Evolutionary conservation across 2,888 invertebrate genomes (phyloP), one percentile per base, ranked within the genome.

Genomic region (Leucania comma): DNA sequence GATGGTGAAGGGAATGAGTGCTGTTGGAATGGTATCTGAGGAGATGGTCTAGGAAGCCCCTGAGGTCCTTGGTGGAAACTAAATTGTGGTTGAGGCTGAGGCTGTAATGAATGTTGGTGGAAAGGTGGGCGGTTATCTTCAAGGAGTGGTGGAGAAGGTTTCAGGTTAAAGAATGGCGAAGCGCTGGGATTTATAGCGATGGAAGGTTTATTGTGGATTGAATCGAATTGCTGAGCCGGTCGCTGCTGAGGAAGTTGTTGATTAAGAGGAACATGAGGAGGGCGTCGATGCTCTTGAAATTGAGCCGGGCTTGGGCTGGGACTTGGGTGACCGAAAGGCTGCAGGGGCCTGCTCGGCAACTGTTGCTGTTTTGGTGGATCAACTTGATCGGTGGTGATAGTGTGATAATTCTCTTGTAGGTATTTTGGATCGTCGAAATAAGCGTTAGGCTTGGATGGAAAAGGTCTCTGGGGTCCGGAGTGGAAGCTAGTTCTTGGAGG

Each of bases 401-500:
- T 96, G 70, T 96, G 96, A 78, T 96, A 96, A 79, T 96, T 96
- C 85, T 96, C 96, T 88, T 96, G 96, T 66, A 96, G 90, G 81
- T 96, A 96, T 88, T 96, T 96, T 2, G 95, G 91, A 86, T 96
- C 96, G 68, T 96, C 96, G 75, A 96, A 96, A 85, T 91, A 96
- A 54, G 89, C 88, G 72, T 95, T 94, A 22, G 91, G 84, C 82
- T 93, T 94, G 50, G 92, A 87, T 77, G 94, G 93, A 87, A 96
- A 96, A 14, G 97, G 96, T 83, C 96, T 93, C 87, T 96, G 96
- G 20, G 96, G 93, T 79, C 96, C 96, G 29, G 96, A 92, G 84
- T 96, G 95, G 83, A 96, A 96, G 70, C 90, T 91, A 22, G 89
- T 70, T 84, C 94, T 91, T 26, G 96, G 92, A 48, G 96, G 96